Evolutionary conservation across 2,888 invertebrate genomes (phyloP), one percentile per base, ranked within the genome.

Genomic region (Pandemis cinnamomeana): DNA sequence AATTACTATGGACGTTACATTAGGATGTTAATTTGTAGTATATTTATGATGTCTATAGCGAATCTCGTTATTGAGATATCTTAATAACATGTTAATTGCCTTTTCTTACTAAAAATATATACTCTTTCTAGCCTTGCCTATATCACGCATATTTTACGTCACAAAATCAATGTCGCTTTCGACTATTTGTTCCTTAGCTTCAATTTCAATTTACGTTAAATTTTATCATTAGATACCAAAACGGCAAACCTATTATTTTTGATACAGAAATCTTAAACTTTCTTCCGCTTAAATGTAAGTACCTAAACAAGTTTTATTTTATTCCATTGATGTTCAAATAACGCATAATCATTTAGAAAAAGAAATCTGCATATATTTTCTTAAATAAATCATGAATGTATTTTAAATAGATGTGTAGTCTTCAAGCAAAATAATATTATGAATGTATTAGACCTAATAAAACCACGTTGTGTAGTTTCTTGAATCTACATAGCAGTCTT

Each of bases 1-100:
- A 55, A 71, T 66, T 46, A 75, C 75, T 68, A 71, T 73, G 64
- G 75, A 74, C 62, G 71, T 67, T 71, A 61, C 58, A 75, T 70
- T 71, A 75, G 77, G 77, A 75, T 71, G 67, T 78, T 82, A 77
- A 79, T 82, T 84, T 78, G 82, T 83, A 81, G 78, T 79, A 80
- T 77, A 78, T 79, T 80, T 79, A 79, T 78, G 80, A 81, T 82
- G 80, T 79, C 78, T 84, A 80, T 82, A 83, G 80, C 75, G 77
- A 81, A 81, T 84, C 83, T 83, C 83, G 77, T 80, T 82, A 78
- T 81, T 78, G 81, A 82, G 81, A 82, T 80, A 77, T 81, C 76
- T 78, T 79, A 78, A 81, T 79, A 77, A 80, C 76, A 72, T 77
- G 75, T 73, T 81, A 58, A 80, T 79, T 81, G 81, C 80, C 81